Base-by-base conservation (phyloP, 2,888 invertebrate species). In the Brachyptera putata region DNA sequence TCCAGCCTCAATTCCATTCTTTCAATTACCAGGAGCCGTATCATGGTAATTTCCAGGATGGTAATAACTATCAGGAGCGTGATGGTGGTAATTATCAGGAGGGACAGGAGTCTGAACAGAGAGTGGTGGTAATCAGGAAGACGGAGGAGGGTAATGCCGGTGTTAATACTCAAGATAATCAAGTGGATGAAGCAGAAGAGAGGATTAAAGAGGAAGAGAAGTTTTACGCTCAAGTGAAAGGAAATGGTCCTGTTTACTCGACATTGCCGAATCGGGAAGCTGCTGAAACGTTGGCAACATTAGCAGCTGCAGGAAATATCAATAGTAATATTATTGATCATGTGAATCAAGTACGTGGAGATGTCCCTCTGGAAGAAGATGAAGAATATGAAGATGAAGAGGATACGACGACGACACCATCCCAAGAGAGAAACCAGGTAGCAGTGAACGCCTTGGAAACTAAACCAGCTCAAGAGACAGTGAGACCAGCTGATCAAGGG, bases 201-300 rank as follows among this genome's bases (percentile, higher is more conserved):
- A 21, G 16, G 1, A n/a, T 5, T 14, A 14, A 14, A 18, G 41
- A 41, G n/a, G 21, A 41, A 21, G 41, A 4, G 14, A 24, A 21
- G 22, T 46, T 46, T 11, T 46, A 18, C n/a, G 46, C 18, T 1
- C 18, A 46, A 24, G 46, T 46, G 1, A 24, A 24, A 5, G 30
- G 11, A 5, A 30, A 11, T 13, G 41, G 41, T 1, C 41, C 41
- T 7, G 46, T 24, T 1, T 85, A 81, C 66, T 78, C 84, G 1
- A 80, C 83, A 0, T 73, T 85, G 26, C 84, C 84, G 13, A 84
- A 80, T 64, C 79, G 81, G 22, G 80, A 84, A 70, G 80, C 81
- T 0, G 83, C 83, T 11, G 83, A 84, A 50, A 79, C 80, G 30
- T 69, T 84, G 59, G 82, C 82, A 0, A 79, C 83, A 61, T 74